Percentiles rank a stretch among this genome's conserved stretches.
Evolutionary conservation across 2,797 vertebrate genomes (phyloP).

Genomic region (Petrocephalus schoutedeni): DNA sequence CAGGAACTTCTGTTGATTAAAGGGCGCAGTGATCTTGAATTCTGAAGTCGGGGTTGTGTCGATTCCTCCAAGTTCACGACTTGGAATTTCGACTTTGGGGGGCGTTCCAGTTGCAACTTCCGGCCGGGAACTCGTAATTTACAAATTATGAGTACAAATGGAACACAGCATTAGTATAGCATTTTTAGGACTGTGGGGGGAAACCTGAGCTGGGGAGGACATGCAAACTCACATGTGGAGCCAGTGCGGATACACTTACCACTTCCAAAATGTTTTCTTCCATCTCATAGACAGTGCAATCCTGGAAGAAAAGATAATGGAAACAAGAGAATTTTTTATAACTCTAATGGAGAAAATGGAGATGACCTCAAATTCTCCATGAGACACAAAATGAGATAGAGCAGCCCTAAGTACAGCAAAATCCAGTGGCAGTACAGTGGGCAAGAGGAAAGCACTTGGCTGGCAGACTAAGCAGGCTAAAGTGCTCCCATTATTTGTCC

Average conservation of each 20-base stretch:
- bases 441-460: background rate
- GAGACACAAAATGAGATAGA: background rate
- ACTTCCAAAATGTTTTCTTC: constrained; percentile 90
- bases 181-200: background rate
- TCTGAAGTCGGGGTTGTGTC: too few relatives aligned
- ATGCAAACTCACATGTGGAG: background rate
- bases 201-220: background rate
- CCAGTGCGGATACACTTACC: constrained; percentile 62
- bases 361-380: background rate
- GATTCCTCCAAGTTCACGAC: too few relatives aligned
- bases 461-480: background rate
- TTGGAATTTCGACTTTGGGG: too few relatives aligned
- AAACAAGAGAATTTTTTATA: constrained; percentile 30
- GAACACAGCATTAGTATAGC: background rate
- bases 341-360: background rate
- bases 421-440: constrained; percentile 24
- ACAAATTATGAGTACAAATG: too few relatives aligned
- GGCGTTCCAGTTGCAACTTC: too few relatives aligned
- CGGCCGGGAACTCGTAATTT: too few relatives aligned
- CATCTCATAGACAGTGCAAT: constrained; percentile 82
- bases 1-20: too few relatives aligned
- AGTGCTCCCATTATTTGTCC: background rate
- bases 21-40: too few relatives aligned
- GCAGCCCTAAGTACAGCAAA: constrained; percentile 40
- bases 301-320: constrained; percentile 60